phyloP scores from a whole-genome alignment of 2,888 invertebrate genomes.

The Coenonympha glycerion region DNA sequence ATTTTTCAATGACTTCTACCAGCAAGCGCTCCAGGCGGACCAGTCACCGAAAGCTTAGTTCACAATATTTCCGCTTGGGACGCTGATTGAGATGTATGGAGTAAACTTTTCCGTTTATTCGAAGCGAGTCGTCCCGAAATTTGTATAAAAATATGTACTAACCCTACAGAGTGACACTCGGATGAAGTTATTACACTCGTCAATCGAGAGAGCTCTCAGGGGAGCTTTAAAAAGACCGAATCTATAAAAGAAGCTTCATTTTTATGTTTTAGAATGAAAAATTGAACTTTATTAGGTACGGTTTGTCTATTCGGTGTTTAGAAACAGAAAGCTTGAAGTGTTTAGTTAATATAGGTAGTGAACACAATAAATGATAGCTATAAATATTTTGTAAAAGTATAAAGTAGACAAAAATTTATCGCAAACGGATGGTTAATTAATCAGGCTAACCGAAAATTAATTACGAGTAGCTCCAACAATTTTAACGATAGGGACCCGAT shows the following conservation, averaged over 20 bases:
- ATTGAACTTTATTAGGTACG: not conserved
- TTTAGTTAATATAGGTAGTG: no score
- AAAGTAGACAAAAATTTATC: not conserved
- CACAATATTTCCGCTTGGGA: no score
- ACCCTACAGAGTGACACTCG: conserved; percentile 12
- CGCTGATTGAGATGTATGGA: no score
- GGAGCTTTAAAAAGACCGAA: not conserved
- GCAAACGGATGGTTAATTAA: not conserved
- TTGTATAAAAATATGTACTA: no score
- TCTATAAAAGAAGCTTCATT: not conserved
- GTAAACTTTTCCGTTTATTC: no score
- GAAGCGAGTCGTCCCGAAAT: no score
- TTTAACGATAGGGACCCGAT: not conserved
- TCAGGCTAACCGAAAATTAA: not conserved
- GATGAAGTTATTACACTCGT: conserved; percentile 14
- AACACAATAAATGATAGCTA: no score
- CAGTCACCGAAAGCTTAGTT: no score
- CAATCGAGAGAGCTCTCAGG: conserved; percentile 6
- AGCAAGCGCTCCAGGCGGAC: no score
- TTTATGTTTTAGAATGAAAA: not conserved
- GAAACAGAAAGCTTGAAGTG: no score
- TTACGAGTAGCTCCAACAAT: not conserved
- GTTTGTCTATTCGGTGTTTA: not conserved
- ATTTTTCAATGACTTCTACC: no score
- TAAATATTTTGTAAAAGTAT: not conserved